Conservation (phyloP, 1,140 invertebrate genomes). For the Temnothorax curvispinosus region DNA sequence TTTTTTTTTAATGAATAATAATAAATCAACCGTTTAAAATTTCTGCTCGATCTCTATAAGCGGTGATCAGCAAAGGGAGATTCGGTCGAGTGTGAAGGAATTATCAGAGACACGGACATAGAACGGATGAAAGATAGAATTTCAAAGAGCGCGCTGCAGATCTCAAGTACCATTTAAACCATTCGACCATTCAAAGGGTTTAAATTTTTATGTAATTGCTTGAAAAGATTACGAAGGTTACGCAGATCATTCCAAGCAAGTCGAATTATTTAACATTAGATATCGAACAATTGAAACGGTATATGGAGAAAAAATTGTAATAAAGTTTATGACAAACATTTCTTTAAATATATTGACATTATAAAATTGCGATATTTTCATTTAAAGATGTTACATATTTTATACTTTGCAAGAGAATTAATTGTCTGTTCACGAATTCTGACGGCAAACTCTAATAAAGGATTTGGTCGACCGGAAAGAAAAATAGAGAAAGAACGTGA, state of each 20-base stretch:
- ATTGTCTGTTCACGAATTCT: neutral
- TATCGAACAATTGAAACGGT: constrained; percentile 14
- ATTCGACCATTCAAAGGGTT: neutral
- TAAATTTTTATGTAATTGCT: neutral
- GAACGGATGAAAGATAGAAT: neutral
- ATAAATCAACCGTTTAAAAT: neutral
- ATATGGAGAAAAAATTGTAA: neutral
- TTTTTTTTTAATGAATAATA: neutral
- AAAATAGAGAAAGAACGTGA: neutral
- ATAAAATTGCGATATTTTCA: neutral
- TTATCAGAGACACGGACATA: neutral
- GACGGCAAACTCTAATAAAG: neutral
- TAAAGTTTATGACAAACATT: neutral
- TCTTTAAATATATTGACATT: neutral
- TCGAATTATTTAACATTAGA: constrained; percentile 15
- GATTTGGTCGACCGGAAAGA: neutral
- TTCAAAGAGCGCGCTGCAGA: neutral
- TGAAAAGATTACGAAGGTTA: neutral
- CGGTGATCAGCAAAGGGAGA: neutral
- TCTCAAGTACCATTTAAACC: neutral
- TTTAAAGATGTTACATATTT: neutral
- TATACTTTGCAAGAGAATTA: neutral
- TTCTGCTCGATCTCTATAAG: neutral
- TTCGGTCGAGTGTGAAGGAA: neutral
- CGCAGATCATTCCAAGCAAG: neutral